Percentiles rank a stretch among this genome's conserved stretches.
These are phyloP conservation scores for Stramonita haemastoma DNA, from an alignment of 2,888 invertebrate species.

Conservation along the genomic window DNA sequence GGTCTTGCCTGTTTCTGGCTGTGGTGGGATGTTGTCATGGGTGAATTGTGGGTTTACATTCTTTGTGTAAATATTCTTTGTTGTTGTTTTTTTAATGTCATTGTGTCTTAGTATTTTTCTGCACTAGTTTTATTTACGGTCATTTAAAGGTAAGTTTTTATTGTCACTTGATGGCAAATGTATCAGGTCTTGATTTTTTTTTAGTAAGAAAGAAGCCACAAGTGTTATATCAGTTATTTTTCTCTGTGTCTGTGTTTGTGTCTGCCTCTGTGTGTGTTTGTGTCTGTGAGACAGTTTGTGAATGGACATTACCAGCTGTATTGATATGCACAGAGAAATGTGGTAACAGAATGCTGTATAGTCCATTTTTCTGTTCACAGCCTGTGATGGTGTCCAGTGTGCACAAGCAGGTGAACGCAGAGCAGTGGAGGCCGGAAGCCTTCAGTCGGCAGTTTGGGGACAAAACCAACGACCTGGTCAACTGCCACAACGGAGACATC, in stretches of 20 bases:
- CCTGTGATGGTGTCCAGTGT: constrained; percentile 96
- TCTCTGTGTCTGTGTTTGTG: not conserved
- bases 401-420: constrained; percentile 85
- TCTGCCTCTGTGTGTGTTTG: not conserved
- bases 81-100: too few species aligned
- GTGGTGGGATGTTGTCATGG: too few species aligned
- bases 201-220: too few species aligned
- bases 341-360: too few species aligned
- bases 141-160: too few species aligned
- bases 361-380: constrained; percentile 48
- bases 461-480: constrained; percentile 93
- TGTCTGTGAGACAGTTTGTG: not conserved
- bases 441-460: constrained; percentile 95
- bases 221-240: not conserved
- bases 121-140: too few species aligned
- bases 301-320: not conserved
- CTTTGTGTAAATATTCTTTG: too few species aligned
- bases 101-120: too few species aligned
- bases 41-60: too few species aligned
- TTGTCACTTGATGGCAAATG: too few species aligned
- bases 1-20: too few species aligned
- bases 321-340: too few species aligned
- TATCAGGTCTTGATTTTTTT: not conserved
- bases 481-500: constrained; percentile 92
- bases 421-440: constrained; percentile 93